These are phyloP conservation scores for Xanthostigma xanthostigma DNA, from an alignment of 2,888 invertebrate genomes.

Conservation along the genomic window DNA sequence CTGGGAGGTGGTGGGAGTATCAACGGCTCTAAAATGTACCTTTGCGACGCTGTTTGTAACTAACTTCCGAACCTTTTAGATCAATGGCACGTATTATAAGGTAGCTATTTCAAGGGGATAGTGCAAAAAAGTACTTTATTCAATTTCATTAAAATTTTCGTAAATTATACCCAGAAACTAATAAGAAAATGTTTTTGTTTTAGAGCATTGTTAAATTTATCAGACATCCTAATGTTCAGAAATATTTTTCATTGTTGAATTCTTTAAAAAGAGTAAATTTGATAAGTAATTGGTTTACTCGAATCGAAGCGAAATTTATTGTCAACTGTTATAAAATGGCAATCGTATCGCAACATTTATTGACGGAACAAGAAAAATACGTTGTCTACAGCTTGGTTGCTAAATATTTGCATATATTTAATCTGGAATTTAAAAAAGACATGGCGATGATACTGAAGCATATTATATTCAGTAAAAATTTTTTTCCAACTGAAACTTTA, in stretches of 20 bases:
- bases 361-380: slow-evolving; percentile 32
- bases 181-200: slow-evolving; percentile 10
- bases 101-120: too few relatives aligned
- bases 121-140: too few relatives aligned
- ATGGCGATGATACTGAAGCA: slow-evolving; percentile 39
- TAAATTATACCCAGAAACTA: too few relatives aligned
- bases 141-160: too few relatives aligned
- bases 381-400: slow-evolving; percentile 39
- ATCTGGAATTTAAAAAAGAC: slow-evolving; percentile 39
- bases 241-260: slow-evolving; percentile 31
- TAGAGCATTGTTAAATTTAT: slow-evolving; percentile 29
- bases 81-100: too few relatives aligned
- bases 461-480: slow-evolving; percentile 43
- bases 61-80: too few relatives aligned
- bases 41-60: too few relatives aligned
- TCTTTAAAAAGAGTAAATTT: slow-evolving; percentile 25
- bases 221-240: slow-evolving; percentile 21
- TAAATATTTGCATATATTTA: slow-evolving; percentile 43
- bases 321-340: slow-evolving; percentile 34
- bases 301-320: slow-evolving; percentile 42
- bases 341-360: slow-evolving; percentile 19
- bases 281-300: slow-evolving; percentile 45
- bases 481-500: slow-evolving; percentile 40
- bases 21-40: too few relatives aligned
- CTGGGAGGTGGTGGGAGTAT: too few relatives aligned